A percentile compares a stretch with the other conserved stretches of the same genome.
These are phyloP conservation scores for Poecilia velifera DNA, from an alignment of 2,797 vertebrate species.

Conservation along the genomic window DNA sequence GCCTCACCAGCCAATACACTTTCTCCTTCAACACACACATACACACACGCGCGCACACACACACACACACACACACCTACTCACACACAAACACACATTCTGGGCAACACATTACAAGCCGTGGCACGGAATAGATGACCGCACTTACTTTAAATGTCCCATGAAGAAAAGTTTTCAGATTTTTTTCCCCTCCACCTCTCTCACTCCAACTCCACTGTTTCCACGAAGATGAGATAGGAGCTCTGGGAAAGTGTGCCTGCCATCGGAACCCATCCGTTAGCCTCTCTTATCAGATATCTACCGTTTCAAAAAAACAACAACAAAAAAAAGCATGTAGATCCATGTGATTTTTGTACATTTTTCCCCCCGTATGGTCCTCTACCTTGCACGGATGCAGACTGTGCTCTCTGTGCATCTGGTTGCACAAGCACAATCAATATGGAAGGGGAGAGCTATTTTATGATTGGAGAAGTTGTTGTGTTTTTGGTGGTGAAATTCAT, in stretches of 20 bases:
- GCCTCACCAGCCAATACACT: slow-evolving; percentile 73
- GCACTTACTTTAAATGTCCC: slow-evolving; percentile 99
- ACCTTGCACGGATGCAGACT: slow-evolving; percentile 93
- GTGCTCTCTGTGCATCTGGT: slow-evolving; percentile 96
- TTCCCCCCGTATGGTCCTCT: slow-evolving; percentile 75
- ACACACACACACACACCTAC: slow-evolving; percentile 29
- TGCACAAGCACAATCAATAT: slow-evolving; percentile 99
- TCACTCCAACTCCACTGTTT: slow-evolving; percentile 60
- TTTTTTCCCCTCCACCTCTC: slow-evolving; percentile 73
- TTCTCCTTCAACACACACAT: slow-evolving; percentile 59
- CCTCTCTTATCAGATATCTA: slow-evolving; percentile 66
- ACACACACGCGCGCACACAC: slow-evolving; percentile 18
- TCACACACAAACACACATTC: slow-evolving; percentile 33
- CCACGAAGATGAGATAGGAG: slow-evolving; percentile 52
- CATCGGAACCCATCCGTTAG: slow-evolving; percentile 48
- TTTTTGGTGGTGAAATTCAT: slow-evolving; percentile 99
- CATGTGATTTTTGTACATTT: slow-evolving; percentile 73
- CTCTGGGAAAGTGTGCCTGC: slow-evolving; percentile 46
- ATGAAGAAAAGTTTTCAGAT: slow-evolving; percentile 87
- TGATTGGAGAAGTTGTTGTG: slow-evolving; percentile 99
- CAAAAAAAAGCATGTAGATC: slow-evolving; percentile 57
- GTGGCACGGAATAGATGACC: slow-evolving; percentile 91
- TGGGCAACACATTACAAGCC: slow-evolving; percentile 61
- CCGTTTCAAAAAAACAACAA: slow-evolving; percentile 31
- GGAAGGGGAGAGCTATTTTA: slow-evolving; percentile 99